Conservation (phyloP, 2,888 invertebrate species). For the Aphodius granarius region DNA sequence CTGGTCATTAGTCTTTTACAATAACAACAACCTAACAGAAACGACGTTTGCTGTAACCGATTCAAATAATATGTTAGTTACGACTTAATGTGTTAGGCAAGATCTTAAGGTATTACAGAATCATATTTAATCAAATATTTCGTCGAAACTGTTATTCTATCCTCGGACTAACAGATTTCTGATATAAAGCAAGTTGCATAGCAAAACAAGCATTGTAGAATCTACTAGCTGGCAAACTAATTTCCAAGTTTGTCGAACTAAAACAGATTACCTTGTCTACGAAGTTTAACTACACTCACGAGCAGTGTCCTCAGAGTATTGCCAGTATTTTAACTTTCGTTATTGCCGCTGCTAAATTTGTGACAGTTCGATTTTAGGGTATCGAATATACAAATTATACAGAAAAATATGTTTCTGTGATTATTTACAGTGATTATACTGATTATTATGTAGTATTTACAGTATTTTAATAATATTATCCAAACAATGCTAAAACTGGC, state of each 20-base stretch:
- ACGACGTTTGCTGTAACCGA: background rate
- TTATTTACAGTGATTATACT: too few species aligned
- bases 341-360: background rate
- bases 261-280: background rate
- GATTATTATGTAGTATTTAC: too few species aligned
- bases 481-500: too few species aligned
- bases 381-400: too few species aligned
- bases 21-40: background rate
- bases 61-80: background rate
- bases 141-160: background rate
- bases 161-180: background rate
- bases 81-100: too few species aligned
- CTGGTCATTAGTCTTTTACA: background rate
- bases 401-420: too few species aligned
- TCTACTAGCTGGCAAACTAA: background rate
- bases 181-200: background rate
- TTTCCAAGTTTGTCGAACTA: background rate
- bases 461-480: too few species aligned
- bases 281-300: background rate
- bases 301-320: background rate
- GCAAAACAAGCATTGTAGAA: background rate
- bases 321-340: background rate
- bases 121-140: background rate
- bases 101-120: too few species aligned
- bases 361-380: background rate